Evolutionary conservation across 2,888 invertebrate species (phyloP).

Genomic region (Caenorhabditis wallacei): DNA sequence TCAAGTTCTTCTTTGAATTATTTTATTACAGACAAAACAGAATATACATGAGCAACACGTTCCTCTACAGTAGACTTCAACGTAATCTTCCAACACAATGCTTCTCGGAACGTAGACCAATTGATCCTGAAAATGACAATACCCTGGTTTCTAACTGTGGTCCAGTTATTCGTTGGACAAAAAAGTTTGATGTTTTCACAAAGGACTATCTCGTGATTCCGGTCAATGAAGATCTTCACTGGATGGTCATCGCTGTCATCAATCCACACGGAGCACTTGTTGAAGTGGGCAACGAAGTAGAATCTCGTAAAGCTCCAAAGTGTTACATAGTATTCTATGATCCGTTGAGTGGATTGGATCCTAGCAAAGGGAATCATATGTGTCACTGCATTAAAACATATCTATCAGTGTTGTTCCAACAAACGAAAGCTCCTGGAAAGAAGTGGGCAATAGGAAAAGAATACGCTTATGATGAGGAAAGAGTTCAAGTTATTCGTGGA

Average conservation of each 20-base stretch:
- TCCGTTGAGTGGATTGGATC: slow-evolving; percentile 54
- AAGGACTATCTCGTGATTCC: slow-evolving; percentile 98
- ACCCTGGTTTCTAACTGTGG: background rate
- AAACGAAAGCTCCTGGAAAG: slow-evolving; percentile 22
- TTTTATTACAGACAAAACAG: slow-evolving; percentile 24
- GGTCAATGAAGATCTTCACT: slow-evolving; percentile 92
- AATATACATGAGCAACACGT: slow-evolving; percentile 36
- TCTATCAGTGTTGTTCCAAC: slow-evolving; percentile 7
- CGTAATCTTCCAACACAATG: background rate
- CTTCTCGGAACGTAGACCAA: slow-evolving; percentile 20
- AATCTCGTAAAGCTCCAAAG: slow-evolving; percentile 35
- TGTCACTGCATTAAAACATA: slow-evolving; percentile 16
- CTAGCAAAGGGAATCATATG: slow-evolving; percentile 37
- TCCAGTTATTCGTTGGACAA: slow-evolving; percentile 97
- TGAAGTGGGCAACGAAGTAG: slow-evolving; percentile 88
- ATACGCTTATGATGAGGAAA: slow-evolving; percentile 16
- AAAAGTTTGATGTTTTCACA: slow-evolving; percentile 95
- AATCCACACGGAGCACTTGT: slow-evolving; percentile 89
- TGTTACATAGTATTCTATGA: slow-evolving; percentile 53
- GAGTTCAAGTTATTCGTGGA: slow-evolving; percentile 48
- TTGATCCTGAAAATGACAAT: background rate
- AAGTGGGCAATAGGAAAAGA: background rate
- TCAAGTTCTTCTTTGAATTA: background rate
- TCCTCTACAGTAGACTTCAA: slow-evolving; percentile 31
- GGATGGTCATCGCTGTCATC: slow-evolving; percentile 92